phyloP scores from a whole-genome alignment of 2,888 invertebrate genomes.

The Microctonus brassicae region DNA sequence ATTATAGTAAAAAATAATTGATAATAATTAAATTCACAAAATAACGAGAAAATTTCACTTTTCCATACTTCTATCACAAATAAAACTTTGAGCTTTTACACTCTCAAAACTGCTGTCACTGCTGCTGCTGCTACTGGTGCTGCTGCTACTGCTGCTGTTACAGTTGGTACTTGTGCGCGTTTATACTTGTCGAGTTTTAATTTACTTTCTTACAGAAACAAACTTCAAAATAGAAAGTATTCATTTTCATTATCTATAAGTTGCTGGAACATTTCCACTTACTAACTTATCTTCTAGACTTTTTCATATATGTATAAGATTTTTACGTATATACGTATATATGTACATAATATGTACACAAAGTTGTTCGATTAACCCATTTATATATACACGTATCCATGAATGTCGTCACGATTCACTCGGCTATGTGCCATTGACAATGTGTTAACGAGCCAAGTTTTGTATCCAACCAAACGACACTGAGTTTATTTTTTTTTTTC shows the following conservation, averaged over 20 bases:
- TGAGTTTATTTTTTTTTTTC: no score
- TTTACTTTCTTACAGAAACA: constrained; percentile 1
- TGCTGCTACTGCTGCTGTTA: no score
- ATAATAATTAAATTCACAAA: not conserved
- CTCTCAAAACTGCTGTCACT: not conserved
- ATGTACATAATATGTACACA: not conserved
- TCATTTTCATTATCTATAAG: constrained; percentile 32
- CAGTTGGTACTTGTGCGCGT: not conserved
- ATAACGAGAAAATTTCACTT: not conserved
- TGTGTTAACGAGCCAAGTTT: constrained; percentile 50
- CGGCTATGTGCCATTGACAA: constrained; percentile 34
- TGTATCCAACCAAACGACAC: not conserved
- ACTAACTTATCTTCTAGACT: constrained; percentile 8
- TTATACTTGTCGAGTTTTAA: not conserved
- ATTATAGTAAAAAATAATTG: not conserved
- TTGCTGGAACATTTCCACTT: not conserved
- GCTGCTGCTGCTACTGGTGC: not conserved
- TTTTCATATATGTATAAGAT: not conserved
- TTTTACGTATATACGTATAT: not conserved
- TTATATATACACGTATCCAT: constrained; percentile 25
- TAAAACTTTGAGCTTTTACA: not conserved
- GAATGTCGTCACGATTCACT: not conserved
- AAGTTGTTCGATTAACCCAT: constrained; percentile 43
- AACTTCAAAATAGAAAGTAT: constrained; percentile 21
- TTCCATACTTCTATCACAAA: not conserved